Base-by-base conservation (phyloP, 2,113 vertebrate species). In the Circaetus gallicus region DNA sequence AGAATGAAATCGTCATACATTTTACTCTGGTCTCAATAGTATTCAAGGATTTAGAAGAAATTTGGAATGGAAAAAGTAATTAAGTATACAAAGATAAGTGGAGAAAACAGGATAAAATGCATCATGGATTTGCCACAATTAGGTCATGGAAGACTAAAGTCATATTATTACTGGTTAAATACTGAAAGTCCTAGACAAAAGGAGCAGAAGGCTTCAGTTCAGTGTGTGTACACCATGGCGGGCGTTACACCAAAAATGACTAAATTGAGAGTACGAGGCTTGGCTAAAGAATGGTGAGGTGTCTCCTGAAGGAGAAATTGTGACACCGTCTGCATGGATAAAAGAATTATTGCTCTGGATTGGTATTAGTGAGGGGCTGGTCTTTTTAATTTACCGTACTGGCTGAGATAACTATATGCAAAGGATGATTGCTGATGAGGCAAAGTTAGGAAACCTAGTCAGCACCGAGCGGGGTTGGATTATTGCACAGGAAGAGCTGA, bases 21-120 rank as follows among this genome's bases (percentile, higher is more conserved):
- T 76, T 90, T 92, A 40, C 40, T 65, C 36, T 76, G 31, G 4
- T 90, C 25, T 80, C 42, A 61, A 18, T 70, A 90, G 53, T 72
- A 88, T 88, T 93, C 66, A 69, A 87, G 49, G 74, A 90, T 85
- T 93, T 89, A 72, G 78, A 80, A 72, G 9, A 76, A 90, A 82
- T 85, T 93, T 82, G 58, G 66, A 88, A 77, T 42, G 45, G 66
- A 86, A 77, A 52, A 87, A 85, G 43, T 89, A 91, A 82, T 93
- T 91, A 95, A 62, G 53, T 87, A 66, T 40, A 58, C 25, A 79
- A 87, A 91, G 45, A 52, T 89, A 90, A 94, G 82, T 94, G 85
- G 79, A 84, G 82, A 84, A 96, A 96, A 95, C 32, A 40, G 88
- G 82, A 86, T 97, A 90, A 96, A 93, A 78, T 86, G 32, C 63